Conservation (phyloP, 2,888 invertebrate genomes). For the Athalia circularis region DNA sequence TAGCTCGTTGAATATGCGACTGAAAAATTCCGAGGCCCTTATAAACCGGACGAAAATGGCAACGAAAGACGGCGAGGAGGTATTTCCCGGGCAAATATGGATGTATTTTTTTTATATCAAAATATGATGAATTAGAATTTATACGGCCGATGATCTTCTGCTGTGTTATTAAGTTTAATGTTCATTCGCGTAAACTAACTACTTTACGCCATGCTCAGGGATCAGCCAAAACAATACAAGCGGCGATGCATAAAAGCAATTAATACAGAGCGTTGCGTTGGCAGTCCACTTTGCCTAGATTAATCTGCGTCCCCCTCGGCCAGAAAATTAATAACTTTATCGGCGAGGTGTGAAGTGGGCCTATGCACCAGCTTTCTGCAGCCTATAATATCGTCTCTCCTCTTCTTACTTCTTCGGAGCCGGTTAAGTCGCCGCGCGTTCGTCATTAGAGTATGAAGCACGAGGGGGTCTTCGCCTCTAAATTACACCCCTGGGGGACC, state of each 20-base stretch:
- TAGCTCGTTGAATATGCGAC: background rate
- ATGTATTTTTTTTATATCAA: too few species aligned
- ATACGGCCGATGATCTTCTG: too few species aligned
- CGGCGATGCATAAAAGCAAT: conserved; percentile 44
- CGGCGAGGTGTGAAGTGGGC: conserved; percentile 38
- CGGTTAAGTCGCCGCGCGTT: conserved; percentile 50
- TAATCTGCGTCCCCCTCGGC: conserved; percentile 24
- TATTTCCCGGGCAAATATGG: too few species aligned
- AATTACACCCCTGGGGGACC: conserved; percentile 66
- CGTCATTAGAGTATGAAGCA: conserved; percentile 30
- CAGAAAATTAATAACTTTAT: conserved; percentile 53
- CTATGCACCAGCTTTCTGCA: background rate
- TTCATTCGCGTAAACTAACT: background rate
- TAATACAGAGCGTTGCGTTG: conserved; percentile 25
- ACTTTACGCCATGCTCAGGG: background rate
- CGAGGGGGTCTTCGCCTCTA: conserved; percentile 47
- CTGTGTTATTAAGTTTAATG: background rate
- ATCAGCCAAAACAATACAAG: background rate
- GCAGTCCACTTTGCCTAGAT: conserved; percentile 41
- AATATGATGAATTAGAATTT: too few species aligned
- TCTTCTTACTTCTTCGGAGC: background rate
- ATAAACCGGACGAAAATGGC: too few species aligned
- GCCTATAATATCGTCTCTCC: background rate
- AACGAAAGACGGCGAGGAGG: too few species aligned
- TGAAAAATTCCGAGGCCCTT: too few species aligned